A percentile compares a stretch with the other conserved stretches of the same genome.
Conservation (phyloP, 2,888 invertebrate genomes). For the Pogonocherus hispidulus region DNA sequence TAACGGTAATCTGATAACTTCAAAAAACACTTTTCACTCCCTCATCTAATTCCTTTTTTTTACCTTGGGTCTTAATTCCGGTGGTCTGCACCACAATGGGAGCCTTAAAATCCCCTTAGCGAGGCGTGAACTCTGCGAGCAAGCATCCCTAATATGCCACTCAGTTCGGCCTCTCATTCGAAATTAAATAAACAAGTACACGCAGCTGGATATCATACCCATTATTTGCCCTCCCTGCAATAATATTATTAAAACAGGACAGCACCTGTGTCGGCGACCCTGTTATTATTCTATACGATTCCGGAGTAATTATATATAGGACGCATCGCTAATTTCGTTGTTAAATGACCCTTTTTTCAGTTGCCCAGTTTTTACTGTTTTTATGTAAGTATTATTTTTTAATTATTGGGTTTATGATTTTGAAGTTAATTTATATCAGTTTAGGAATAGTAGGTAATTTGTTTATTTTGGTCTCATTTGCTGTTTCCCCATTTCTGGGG, state of each 20-base stretch:
- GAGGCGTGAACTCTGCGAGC: slow-evolving; percentile 58
- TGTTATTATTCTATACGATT: not conserved
- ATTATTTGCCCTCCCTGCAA: slow-evolving; percentile 54
- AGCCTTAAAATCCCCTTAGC: slow-evolving; percentile 60
- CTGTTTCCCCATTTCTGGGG: no score
- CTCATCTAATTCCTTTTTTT: not conserved
- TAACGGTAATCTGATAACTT: no score
- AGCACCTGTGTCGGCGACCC: slow-evolving; percentile 29
- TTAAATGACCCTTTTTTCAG: not conserved
- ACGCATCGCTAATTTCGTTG: slow-evolving; percentile 16
- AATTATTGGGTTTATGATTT: not conserved
- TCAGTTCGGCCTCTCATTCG: slow-evolving; percentile 61
- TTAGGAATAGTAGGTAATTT: no score
- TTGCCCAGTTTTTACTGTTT: no score
- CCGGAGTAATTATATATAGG: slow-evolving; percentile 2
- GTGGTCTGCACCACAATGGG: slow-evolving; percentile 48
- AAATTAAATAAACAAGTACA: slow-evolving; percentile 61
- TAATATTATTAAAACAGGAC: slow-evolving; percentile 56
- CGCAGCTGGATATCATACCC: slow-evolving; percentile 64
- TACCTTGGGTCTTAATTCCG: slow-evolving; percentile 39
- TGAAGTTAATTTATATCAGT: no score
- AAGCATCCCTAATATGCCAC: slow-evolving; percentile 57
- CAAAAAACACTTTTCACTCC: no score
- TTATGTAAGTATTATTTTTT: not conserved
- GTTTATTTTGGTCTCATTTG: no score